These are phyloP conservation scores for Drosophila bunnanda DNA, from an alignment of 2,888 invertebrate genomes.

Conservation along the genomic window DNA sequence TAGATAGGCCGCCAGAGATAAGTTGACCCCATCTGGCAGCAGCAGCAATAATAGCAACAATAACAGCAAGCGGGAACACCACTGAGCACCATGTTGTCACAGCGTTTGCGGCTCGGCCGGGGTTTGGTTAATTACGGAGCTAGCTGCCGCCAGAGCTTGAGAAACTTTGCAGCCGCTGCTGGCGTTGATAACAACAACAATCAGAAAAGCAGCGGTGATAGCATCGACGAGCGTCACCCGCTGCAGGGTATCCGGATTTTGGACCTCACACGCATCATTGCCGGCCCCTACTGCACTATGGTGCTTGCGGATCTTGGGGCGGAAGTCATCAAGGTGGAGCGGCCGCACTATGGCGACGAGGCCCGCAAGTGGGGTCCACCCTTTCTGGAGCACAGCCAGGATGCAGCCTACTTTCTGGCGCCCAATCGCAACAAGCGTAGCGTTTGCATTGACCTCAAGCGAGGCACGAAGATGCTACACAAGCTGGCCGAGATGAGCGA, in stretches of 20 bases:
- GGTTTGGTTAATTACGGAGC: slow-evolving; percentile 41
- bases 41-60: slow-evolving; percentile 18
- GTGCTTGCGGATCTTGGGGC: slow-evolving; percentile 96
- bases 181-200: slow-evolving; percentile 6
- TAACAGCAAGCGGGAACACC: slow-evolving; percentile 2
- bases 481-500: slow-evolving; percentile 92
- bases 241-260: slow-evolving; percentile 90
- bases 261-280: slow-evolving; percentile 94
- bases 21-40: slow-evolving; percentile 16
- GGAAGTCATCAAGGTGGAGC: slow-evolving; percentile 96
- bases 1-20: slow-evolving; percentile 31
- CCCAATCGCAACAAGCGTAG: slow-evolving; percentile 98
- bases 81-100: slow-evolving; percentile 50
- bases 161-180: slow-evolving; percentile 58
- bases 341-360: slow-evolving; percentile 94
- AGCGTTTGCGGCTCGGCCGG: slow-evolving; percentile 34
- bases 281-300: slow-evolving; percentile 98
- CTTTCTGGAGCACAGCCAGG: slow-evolving; percentile 88
- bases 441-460: slow-evolving; percentile 93
- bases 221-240: slow-evolving; percentile 86
- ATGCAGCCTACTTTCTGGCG: slow-evolving; percentile 93
- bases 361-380: slow-evolving; percentile 97
- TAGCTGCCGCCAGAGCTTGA: slow-evolving; percentile 52
- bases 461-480: slow-evolving; percentile 88
- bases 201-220: neutral